phyloP scores from a whole-genome alignment of 2,888 invertebrate species.

The Cataglyphis rosenhaueri region DNA sequence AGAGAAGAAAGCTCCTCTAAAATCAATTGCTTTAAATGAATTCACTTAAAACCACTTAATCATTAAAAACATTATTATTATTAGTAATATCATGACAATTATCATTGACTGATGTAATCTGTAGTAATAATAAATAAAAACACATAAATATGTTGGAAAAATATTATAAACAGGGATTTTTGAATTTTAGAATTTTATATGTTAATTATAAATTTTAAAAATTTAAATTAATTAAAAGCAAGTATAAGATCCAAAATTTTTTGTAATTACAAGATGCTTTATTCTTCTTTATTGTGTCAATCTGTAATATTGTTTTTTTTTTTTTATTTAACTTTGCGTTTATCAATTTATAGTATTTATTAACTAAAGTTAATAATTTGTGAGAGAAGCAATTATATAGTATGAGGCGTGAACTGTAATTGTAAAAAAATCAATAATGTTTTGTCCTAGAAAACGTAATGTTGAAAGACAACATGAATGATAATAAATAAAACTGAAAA shows the following conservation, averaged over 20 bases:
- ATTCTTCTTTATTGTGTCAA: background rate
- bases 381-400: slow-evolving; percentile 25
- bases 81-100: background rate
- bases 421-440: background rate
- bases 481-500: slow-evolving; percentile 26
- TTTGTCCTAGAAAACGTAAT: slow-evolving; percentile 35
- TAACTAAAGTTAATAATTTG: slow-evolving; percentile 2
- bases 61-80: background rate
- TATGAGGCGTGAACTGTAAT: background rate
- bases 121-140: background rate
- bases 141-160: background rate
- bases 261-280: background rate
- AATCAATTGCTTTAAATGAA: background rate
- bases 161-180: background rate
- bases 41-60: background rate
- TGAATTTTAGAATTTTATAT: background rate
- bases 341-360: background rate
- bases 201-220: background rate
- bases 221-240: background rate
- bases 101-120: background rate
- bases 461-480: slow-evolving; percentile 3
- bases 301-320: background rate
- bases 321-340: background rate
- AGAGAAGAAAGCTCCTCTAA: background rate
- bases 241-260: background rate